Base-by-base conservation (phyloP, 2,888 invertebrate species). In the Acleris literana region DNA sequence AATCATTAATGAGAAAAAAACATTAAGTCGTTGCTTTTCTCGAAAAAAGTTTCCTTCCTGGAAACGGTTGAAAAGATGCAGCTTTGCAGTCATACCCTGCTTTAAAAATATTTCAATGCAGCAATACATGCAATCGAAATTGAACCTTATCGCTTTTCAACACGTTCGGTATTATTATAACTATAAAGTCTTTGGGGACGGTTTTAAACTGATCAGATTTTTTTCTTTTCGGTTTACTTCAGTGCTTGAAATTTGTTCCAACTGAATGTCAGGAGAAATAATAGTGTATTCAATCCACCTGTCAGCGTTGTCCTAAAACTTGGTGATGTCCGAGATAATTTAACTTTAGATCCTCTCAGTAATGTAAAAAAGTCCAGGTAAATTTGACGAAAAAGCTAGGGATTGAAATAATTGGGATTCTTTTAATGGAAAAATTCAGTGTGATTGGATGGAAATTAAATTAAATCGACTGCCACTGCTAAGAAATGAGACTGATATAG, bases 201-300 rank as follows among this genome's bases (percentile, higher is more conserved):
- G 75, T 77, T 74, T 70, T 65, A 64, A 5, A 20, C 5, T 4
- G 49, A 53, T 63, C 48, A 64, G 71, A 81, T 80, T 81, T 78
- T 82, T 82, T 74, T 68, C 77, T 80, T 75, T 77, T 76, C 81
- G 82, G 79, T 84, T 84, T 79, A 83, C 84, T 84, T 85, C 83
- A 83, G 83, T 82, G 78, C 76, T 75, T 80, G 79, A 83, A 85
- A 88, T 87, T 87, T 83, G 83, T 86, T 86, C 79, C 77, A 83
- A 82, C 74, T 83, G 83, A 83, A 85, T 82, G 81, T 84, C 84
- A 82, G 81, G 78, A 76, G 74, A 76, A 78, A 78, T 81, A 81
- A 80, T 79, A 81, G 76, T 77, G 77, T 77, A 75, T 75, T 80
- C 77, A 78, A 74, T 78, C 72, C 72, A 72, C 63, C 71, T 70